Percentiles rank a stretch among this genome's conserved stretches.
phyloP scores from a whole-genome alignment of 2,797 vertebrate genomes.

The Parambassis ranga region DNA sequence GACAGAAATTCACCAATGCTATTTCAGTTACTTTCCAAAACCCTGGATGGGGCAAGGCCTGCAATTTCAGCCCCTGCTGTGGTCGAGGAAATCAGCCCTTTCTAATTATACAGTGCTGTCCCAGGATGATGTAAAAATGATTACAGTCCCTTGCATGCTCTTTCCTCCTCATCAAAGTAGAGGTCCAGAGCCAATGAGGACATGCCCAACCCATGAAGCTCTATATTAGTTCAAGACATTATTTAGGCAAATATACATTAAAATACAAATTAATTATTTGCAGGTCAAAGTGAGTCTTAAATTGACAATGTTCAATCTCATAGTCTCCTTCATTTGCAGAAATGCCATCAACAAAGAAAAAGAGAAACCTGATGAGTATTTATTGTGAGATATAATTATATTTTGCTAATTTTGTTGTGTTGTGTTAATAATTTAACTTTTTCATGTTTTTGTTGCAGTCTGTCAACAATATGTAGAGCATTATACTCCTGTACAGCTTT shows the following conservation, averaged over 20 bases:
- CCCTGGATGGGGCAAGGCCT: constrained; percentile 66
- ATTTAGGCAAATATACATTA: constrained; percentile 59
- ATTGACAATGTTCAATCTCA: constrained; percentile 8
- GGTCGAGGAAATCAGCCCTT: constrained; percentile 79
- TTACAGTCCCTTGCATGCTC: constrained; percentile 73
- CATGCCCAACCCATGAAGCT: constrained; percentile 60
- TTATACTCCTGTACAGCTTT: neutral
- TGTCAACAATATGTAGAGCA: neutral
- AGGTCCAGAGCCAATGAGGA: constrained; percentile 58
- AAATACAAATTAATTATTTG: constrained; percentile 55
- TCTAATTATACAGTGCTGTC: constrained; percentile 80
- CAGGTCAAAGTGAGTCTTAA: constrained; percentile 28
- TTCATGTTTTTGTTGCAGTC: neutral
- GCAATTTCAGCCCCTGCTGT: constrained; percentile 79
- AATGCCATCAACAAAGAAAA: constrained; percentile 9
- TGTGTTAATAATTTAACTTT: neutral
- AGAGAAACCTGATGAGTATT: no score
- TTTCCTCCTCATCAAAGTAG: constrained; percentile 74
- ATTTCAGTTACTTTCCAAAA: constrained; percentile 75
- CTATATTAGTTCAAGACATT: constrained; percentile 70
- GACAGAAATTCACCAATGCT: constrained; percentile 68
- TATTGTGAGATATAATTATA: no score
- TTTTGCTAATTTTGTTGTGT: no score
- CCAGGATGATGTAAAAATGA: constrained; percentile 79
- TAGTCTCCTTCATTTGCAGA: neutral